Evolutionary conservation across 2,888 invertebrate species (phyloP).

Genomic region (Hoplodrina blanda): DNA sequence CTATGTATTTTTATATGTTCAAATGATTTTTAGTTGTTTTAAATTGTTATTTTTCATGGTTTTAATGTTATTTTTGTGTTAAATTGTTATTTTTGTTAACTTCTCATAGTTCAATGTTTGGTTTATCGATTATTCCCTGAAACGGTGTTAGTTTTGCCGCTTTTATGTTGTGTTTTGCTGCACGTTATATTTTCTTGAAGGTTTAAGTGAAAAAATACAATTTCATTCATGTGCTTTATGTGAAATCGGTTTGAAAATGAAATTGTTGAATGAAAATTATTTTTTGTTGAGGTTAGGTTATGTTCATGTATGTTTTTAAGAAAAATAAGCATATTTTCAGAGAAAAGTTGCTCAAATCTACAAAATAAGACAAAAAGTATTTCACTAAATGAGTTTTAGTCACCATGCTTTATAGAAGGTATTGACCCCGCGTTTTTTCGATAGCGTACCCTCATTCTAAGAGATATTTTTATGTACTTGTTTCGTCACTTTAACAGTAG

Average conservation of each 20-base stretch:
- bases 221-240: background rate
- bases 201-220: background rate
- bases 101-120: slow-evolving; percentile 47
- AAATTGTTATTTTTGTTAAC: slow-evolving; percentile 29
- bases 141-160: slow-evolving; percentile 57
- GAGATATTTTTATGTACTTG: background rate
- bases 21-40: slow-evolving; percentile 3
- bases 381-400: background rate
- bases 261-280: background rate
- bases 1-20: slow-evolving; percentile 11
- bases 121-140: slow-evolving; percentile 61
- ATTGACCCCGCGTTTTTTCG: slow-evolving; percentile 54
- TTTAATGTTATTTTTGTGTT: slow-evolving; percentile 12
- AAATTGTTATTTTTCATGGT: slow-evolving; percentile 8
- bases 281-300: slow-evolving; percentile 40
- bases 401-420: slow-evolving; percentile 32
- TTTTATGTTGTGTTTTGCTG: slow-evolving; percentile 28
- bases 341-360: background rate
- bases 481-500: background rate
- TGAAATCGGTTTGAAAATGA: background rate
- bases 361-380: background rate
- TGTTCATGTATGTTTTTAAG: background rate
- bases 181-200: slow-evolving; percentile 4
- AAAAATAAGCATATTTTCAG: background rate
- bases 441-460: background rate